phyloP scores from a whole-genome alignment of 2,888 invertebrate species.

The Lysandra coridon region DNA sequence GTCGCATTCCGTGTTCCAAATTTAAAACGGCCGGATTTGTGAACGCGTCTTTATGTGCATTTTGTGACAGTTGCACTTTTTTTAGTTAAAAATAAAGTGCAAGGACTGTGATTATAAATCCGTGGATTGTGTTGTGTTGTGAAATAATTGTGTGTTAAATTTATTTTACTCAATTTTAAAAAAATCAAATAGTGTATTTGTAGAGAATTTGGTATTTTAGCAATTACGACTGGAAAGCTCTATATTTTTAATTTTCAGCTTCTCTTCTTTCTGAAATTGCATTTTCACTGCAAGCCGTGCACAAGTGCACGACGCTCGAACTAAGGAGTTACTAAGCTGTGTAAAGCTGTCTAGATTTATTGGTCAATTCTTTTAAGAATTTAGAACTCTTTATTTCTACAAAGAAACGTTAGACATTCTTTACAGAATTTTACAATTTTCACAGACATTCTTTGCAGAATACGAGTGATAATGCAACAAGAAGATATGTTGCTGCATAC shows the following conservation, averaged over 20 bases:
- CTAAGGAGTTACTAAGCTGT: background rate
- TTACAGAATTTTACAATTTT: background rate
- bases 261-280: background rate
- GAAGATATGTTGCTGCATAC: background rate
- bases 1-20: conserved; percentile 58
- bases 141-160: background rate
- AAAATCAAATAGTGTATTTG: background rate
- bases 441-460: background rate
- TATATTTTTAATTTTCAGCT: background rate
- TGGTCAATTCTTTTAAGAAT: background rate
- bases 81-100: conserved; percentile 1
- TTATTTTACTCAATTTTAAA: background rate
- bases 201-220: background rate
- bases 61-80: conserved; percentile 25
- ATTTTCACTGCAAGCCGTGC: background rate
- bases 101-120: background rate
- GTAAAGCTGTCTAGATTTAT: background rate
- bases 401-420: background rate
- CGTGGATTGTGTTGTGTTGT: background rate
- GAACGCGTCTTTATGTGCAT: conserved; percentile 26
- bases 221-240: background rate
- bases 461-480: background rate
- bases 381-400: background rate
- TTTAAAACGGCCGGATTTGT: conserved; percentile 48
- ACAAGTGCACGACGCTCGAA: background rate